phyloP scores from a whole-genome alignment of 2,888 invertebrate genomes.

The Lasioglossum zephyrum region DNA sequence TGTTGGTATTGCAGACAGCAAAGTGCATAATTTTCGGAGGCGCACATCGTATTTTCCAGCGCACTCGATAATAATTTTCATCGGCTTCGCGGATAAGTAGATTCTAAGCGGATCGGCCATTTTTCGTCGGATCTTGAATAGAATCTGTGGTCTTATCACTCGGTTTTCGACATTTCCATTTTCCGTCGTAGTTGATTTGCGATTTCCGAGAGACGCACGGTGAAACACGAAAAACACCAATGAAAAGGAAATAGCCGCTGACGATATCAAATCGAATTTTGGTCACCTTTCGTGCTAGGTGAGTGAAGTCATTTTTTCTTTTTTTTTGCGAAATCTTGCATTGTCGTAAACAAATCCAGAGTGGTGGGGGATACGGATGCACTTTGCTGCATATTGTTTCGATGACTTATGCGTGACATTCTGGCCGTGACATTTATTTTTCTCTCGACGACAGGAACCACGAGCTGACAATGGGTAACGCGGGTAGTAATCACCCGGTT shows the following conservation, averaged over 20 bases:
- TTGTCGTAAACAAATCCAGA: conserved; percentile 33
- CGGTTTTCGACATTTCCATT: conserved; percentile 22
- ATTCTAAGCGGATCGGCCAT: conserved; percentile 21
- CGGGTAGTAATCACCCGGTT: conserved; percentile 88
- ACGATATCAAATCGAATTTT: not conserved
- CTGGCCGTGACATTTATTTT: not conserved
- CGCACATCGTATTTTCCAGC: not conserved
- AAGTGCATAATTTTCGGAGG: not conserved
- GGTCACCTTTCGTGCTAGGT: conserved; percentile 10
- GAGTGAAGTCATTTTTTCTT: not conserved
- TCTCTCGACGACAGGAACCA: not conserved
- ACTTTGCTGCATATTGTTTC: not conserved
- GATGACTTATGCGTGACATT: not conserved
- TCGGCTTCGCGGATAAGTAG: conserved; percentile 25
- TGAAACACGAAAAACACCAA: not conserved
- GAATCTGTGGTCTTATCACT: conserved; percentile 21
- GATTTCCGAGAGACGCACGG: not conserved
- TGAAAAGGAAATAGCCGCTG: conserved; percentile 3
- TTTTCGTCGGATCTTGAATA: conserved; percentile 27
- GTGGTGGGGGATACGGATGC: not conserved
- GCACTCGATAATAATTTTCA: not conserved
- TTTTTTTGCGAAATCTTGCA: not conserved
- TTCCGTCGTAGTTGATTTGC: not conserved
- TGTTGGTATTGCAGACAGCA: not conserved
- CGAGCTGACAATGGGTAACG: conserved; percentile 89